Base-by-base conservation (phyloP, 1,140 invertebrate species). In the Homarus americanus region DNA sequence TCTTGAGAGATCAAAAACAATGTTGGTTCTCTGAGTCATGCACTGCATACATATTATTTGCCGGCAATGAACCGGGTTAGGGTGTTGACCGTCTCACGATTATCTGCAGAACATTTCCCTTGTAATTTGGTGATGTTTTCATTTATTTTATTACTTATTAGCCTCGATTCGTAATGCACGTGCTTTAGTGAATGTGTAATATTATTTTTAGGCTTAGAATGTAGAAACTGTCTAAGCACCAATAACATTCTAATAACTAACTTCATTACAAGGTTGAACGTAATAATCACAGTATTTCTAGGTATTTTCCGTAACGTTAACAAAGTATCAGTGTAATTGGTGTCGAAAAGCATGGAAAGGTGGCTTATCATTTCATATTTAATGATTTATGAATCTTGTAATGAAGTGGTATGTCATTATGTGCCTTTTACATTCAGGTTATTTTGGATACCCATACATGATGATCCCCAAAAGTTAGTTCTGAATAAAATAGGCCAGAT, bases 71-170 rank as follows among this genome's bases (percentile, higher is more conserved):
- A 69, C 63, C 63, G 63, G 63, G 63, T 69, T 69, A 69, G 63
- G 63, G 63, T 69, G 63, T 69, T 69, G 63, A 69, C 63, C 63
- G 63, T 69, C 63, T 69, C 63, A 32, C n/a, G 17, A 24, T 28
- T 32, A 69, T 69, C 63, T 69, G 63, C 63, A 32, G n/a, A 69
- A 32, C 63, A 32, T 69, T 69, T 69, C 4, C 63, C 63, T 9
- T 69, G 63, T 69, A 69, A 69, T 69, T 69, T 69, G 63, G 63
- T 69, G n/a, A 32, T 69, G 63, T 69, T 69, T 69, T 69, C 63
- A 9, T 2, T 32, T 32, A 24, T 69, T 69, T 69, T 69, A 32
- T 69, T 10, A 69, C 63, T 32, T 28, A 5, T 69, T 69, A 32
- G 28, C 28, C 32, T 32, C 32, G 4, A 7, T 7, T 10, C 5